Evolutionary conservation across 2,113 vertebrate species (phyloP), one percentile per base, ranked within the genome.

Genomic region (Larimichthys polyactis): DNA sequence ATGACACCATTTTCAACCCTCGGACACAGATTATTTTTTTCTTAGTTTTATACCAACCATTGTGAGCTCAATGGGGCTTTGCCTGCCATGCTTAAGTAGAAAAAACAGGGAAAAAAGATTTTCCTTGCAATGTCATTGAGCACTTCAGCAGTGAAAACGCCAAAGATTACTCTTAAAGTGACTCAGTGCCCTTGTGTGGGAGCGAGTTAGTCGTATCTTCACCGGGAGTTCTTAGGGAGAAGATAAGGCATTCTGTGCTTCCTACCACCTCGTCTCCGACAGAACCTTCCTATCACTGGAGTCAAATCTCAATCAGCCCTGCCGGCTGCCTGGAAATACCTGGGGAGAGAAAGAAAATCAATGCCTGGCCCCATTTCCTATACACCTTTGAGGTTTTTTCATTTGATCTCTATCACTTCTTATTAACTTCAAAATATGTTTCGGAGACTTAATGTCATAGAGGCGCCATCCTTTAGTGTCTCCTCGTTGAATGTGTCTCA

Each of bases 361-460:
- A 78, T 49, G 43, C 29, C 59, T 64, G 67, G 75, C 74, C 51
- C 24, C 2, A 22, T 55, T 87, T 62, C 64, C 51, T 58, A 6
- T 52, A 71, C 79, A 74, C 73, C 82, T 76, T 49, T 54, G 70
- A 84, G 49, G 52, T n/a, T 86, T 88, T 88, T 80, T 66, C 58
- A 82, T 88, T 83, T 90, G 80, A 87, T 90, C 69, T 75, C 77
- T 89, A 87, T 91, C 87, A 36, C 68, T 68, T 85, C 59, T 70
- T 83, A 78, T 87, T 84, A 86, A 78, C 66, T 78, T 86, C 22
- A 82, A 87, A 86, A 87, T 84, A 83, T 71, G 73, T 84, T 85
- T 83, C 55, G 29, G 59, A 51, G 71, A 11, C 54, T 32, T 59
- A 62, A 32, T 44, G 43, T 63, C 11, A 52, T 17, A 24, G 75